These are phyloP conservation scores for Dromius quadrimaculatus DNA, from an alignment of 2,888 invertebrate species.

Conservation along the genomic window DNA sequence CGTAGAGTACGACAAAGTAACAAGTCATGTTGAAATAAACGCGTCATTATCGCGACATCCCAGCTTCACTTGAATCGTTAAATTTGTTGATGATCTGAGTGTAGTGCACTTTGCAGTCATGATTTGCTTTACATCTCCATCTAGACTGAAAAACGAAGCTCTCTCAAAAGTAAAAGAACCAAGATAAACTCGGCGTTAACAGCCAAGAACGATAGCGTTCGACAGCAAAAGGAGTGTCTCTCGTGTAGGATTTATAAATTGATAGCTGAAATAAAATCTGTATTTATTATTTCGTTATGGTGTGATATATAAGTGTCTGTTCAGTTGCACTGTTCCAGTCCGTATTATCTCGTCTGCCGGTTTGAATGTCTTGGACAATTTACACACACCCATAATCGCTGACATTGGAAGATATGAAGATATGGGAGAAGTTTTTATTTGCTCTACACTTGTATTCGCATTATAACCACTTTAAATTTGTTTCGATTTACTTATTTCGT, in stretches of 20 bases:
- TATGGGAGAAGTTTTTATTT: slow-evolving; percentile 14
- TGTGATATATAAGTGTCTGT: slow-evolving; percentile 43
- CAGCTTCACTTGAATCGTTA: too few species aligned
- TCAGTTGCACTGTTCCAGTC: not conserved
- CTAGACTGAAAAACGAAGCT: not conserved
- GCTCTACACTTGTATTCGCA: slow-evolving; percentile 11
- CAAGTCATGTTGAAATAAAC: too few species aligned
- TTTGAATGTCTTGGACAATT: slow-evolving; percentile 8
- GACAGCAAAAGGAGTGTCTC: slow-evolving; percentile 20
- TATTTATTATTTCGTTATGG: slow-evolving; percentile 49
- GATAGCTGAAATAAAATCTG: slow-evolving; percentile 51
- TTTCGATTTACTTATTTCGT: slow-evolving; percentile 9
- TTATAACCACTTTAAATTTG: slow-evolving; percentile 6
- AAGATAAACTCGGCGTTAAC: slow-evolving; percentile 5
- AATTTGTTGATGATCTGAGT: too few species aligned
- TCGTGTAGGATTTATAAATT: slow-evolving; percentile 51
- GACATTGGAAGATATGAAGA: slow-evolving; percentile 5
- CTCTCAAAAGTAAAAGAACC: not conserved
- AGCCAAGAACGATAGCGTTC: slow-evolving; percentile 10
- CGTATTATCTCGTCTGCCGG: slow-evolving; percentile 7
- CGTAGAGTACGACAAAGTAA: too few species aligned
- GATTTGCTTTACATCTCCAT: slow-evolving; percentile 25
- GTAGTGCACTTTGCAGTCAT: too few species aligned
- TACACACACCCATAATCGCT: slow-evolving; percentile 26
- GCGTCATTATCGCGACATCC: too few species aligned